Conservation (phyloP, 2,888 invertebrate species). For the Apocheima hispidaria region DNA sequence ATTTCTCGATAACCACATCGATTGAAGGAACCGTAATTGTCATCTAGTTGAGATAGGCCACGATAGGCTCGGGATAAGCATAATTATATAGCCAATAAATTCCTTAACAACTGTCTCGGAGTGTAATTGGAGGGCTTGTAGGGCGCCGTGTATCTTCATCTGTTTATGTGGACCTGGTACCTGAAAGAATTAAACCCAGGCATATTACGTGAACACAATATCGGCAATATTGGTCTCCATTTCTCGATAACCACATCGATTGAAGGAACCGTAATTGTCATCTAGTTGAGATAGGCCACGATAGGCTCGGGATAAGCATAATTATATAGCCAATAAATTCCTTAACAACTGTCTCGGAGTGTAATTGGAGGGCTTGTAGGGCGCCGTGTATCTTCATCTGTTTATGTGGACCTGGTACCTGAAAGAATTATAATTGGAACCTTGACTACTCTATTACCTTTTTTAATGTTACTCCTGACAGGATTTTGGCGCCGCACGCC, state of each 20-base stretch:
- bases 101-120: constrained; percentile 39
- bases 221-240: constrained; percentile 27
- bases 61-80: constrained; percentile 35
- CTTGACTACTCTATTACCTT: neutral
- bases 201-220: neutral
- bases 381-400: constrained; percentile 39
- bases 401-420: constrained; percentile 45
- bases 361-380: constrained; percentile 46
- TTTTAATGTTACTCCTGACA: too few species aligned
- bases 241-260: constrained; percentile 40
- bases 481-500: too few species aligned
- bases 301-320: constrained; percentile 32
- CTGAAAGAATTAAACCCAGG: neutral
- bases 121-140: constrained; percentile 46
- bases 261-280: constrained; percentile 43
- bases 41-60: constrained; percentile 39
- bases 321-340: constrained; percentile 50
- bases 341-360: constrained; percentile 37
- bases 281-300: constrained; percentile 41
- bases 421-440: neutral
- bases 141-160: constrained; percentile 39
- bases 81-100: constrained; percentile 50
- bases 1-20: constrained; percentile 40
- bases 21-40: constrained; percentile 44
- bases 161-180: constrained; percentile 46